Evolutionary conservation across 1,140 invertebrate species (phyloP), one percentile per base, ranked within the genome.

Genomic region (Bursaphelenchus mucronatus): DNA sequence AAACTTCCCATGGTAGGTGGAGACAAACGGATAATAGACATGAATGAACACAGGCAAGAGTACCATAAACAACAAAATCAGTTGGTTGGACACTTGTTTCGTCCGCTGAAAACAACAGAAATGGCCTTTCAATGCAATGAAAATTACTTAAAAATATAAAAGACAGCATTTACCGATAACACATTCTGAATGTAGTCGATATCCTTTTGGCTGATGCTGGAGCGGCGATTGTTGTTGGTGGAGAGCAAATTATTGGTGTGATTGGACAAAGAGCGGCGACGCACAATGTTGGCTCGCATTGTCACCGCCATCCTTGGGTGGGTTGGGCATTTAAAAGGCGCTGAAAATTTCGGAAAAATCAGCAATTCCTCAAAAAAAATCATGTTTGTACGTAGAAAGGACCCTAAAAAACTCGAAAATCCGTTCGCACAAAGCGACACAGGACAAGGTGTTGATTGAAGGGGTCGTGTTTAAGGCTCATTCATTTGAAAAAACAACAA

Each of bases 231-330:
- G 13, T 4, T 9, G 40, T 44, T 44, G 2, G 30, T 44, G 10
- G 63, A 61, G 3, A 61, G 40, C 10, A 61, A 9, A 55, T 17
- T 11, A 61, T 46, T 61, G 9, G 58, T 51, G 45, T 61, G 45
- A 9, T 19, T 17, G 8, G 64, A 66, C 30, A 64, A 66, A 3
- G 64, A 66, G n/a, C 64, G 64, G 8, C 64, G 64, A 17, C 64
- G 61, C 67, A n/a, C 52, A n/a, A 21, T 19, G 17, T 43, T 40
- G 44, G 30, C 21, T n/a, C 63, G 19, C 64, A 66, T 66, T 2
- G n/a, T 66, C 11, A 30, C 21, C 11, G 19, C 17, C 21, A 11
- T 54, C 52, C 11, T 21, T 6, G 54, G 2, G 54, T 4, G 54
- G 13, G 1, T n/a, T 21, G n/a, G 13, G 19, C 47, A 19, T 19